Evolutionary conservation across 2,113 vertebrate genomes (phyloP).

Genomic region (Puntigrus tetrazona): DNA sequence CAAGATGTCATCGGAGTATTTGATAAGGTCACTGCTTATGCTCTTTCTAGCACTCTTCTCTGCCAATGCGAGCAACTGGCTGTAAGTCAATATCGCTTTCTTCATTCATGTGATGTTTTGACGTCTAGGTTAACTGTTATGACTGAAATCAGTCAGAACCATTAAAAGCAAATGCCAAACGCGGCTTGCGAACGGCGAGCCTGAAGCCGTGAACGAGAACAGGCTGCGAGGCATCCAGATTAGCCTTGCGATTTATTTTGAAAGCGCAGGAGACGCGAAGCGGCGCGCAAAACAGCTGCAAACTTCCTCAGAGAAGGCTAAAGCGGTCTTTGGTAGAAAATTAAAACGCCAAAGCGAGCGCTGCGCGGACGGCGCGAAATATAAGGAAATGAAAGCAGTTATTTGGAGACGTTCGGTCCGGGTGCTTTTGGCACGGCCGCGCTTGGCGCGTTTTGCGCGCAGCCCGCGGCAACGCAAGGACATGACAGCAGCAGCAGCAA

Average conservation of each 20-base stretch:
- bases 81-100: conserved; percentile 81
- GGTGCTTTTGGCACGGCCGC: conserved; percentile 2
- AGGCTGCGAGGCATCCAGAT: not conserved
- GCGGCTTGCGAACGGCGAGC: not conserved
- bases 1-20: conserved; percentile 87
- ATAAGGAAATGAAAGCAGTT: conserved; percentile 26
- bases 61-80: conserved; percentile 96
- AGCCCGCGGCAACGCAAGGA: not conserved
- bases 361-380: not conserved
- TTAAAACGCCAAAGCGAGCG: not conserved
- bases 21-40: conserved; percentile 90
- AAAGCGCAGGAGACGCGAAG: not conserved
- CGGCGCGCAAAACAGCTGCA: not conserved
- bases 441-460: conserved; percentile 4
- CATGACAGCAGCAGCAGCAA: conserved; percentile 7
- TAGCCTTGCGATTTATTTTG: not conserved
- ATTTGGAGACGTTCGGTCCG: conserved; percentile 1
- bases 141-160: conserved; percentile 15
- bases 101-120: conserved; percentile 21
- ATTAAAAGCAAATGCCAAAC: not conserved
- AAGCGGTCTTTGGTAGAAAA: not conserved
- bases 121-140: conserved; percentile 12
- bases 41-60: conserved; percentile 93
- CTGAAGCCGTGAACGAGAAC: not conserved
- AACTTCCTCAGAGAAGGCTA: not conserved